phyloP scores from a whole-genome alignment of 2,797 vertebrate genomes.

The Lutjanus argentimaculatus region DNA sequence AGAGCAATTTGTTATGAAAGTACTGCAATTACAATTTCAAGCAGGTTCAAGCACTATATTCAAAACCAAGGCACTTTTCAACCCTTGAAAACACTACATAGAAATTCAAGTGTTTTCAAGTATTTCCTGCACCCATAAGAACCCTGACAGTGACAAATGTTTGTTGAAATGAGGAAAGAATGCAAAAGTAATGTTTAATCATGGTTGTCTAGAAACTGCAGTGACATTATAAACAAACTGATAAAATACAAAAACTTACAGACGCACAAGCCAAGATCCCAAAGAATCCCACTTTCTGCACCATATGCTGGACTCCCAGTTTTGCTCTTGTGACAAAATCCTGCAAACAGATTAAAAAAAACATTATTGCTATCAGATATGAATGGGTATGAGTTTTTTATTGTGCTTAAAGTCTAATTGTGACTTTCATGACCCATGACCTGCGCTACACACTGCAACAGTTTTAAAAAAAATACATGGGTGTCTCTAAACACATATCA shows the following conservation, averaged over 20 bases:
- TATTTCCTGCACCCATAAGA: no score
- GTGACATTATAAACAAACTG: not conserved
- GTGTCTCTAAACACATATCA: constrained; percentile 24
- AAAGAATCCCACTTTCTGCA: constrained; percentile 98
- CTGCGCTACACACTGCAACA: constrained; percentile 3
- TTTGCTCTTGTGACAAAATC: constrained; percentile 96
- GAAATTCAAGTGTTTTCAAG: no score
- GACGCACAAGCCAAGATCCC: constrained; percentile 97
- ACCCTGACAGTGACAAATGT: not conserved
- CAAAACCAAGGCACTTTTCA: no score
- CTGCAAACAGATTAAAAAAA: constrained; percentile 75
- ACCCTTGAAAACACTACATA: no score
- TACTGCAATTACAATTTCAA: no score
- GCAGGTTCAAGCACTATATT: no score
- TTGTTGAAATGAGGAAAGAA: constrained; percentile 3
- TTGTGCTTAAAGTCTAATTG: not conserved
- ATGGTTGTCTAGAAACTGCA: not conserved
- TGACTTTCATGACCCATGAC: not conserved
- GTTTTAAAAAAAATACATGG: constrained; percentile 4
- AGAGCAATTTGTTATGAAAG: no score
- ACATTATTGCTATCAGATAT: not conserved
- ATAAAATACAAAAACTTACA: constrained; percentile 69
- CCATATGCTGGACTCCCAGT: constrained; percentile 95
- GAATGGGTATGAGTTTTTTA: not conserved
- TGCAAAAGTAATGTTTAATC: not conserved